Evolutionary conservation across 1,140 invertebrate species (phyloP).

Genomic region (Drosophila tani): DNA sequence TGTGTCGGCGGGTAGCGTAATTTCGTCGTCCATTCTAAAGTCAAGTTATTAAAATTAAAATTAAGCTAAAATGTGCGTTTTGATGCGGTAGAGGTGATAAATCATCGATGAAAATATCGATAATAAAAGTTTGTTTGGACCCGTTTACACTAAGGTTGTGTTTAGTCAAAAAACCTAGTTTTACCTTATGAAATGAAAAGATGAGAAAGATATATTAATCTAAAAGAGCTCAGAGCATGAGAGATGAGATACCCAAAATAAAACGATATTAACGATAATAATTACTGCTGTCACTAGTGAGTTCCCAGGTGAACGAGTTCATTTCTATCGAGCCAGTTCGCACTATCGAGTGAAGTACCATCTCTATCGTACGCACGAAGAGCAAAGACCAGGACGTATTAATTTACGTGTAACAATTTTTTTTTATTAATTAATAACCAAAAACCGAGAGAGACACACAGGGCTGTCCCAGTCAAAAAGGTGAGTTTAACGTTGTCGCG

Average conservation of each 20-base stretch:
- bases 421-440: slow-evolving; percentile 17
- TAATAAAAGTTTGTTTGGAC: neutral
- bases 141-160: neutral
- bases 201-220: too few relatives aligned
- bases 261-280: too few relatives aligned
- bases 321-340: slow-evolving; percentile 13
- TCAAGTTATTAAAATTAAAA: slow-evolving; percentile 9
- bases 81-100: neutral
- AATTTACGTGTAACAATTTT: slow-evolving; percentile 35
- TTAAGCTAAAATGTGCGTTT: slow-evolving; percentile 38
- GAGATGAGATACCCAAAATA: neutral
- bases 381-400: slow-evolving; percentile 14
- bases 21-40: slow-evolving; percentile 86
- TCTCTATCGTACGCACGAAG: slow-evolving; percentile 8
- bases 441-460: slow-evolving; percentile 6
- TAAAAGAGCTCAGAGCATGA: too few relatives aligned
- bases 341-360: neutral
- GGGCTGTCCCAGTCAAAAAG: neutral
- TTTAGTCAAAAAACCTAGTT: neutral
- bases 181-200: neutral
- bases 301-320: neutral
- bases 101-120: neutral
- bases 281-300: neutral
- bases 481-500: neutral
- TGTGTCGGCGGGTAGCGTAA: slow-evolving; percentile 89